A percentile compares a stretch with the other conserved stretches of the same genome.
phyloP scores from a whole-genome alignment of 1,140 invertebrate genomes.

The Lanistes nyassanus region DNA sequence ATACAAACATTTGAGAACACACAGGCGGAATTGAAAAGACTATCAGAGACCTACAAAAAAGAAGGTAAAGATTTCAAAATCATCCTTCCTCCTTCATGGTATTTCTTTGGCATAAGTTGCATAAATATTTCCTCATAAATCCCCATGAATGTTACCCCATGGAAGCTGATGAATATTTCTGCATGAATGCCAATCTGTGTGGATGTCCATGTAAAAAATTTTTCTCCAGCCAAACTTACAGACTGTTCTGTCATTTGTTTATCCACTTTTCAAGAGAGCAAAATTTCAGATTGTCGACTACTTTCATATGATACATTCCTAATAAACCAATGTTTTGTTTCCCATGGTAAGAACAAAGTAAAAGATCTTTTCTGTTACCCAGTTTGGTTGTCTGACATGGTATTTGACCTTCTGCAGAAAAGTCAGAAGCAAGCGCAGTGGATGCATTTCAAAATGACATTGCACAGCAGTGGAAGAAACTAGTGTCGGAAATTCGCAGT shows the following conservation, averaged over 20 bases:
- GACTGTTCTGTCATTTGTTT: too few relatives aligned
- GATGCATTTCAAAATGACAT: slow-evolving; percentile 88
- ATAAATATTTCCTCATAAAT: too few relatives aligned
- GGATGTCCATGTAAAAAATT: too few relatives aligned
- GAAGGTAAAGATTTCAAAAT: slow-evolving; percentile 70
- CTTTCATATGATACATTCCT: too few relatives aligned
- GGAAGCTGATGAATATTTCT: too few relatives aligned
- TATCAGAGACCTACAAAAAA: slow-evolving; percentile 89
- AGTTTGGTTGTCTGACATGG: neutral
- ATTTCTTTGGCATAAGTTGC: too few relatives aligned
- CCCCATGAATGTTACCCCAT: too few relatives aligned
- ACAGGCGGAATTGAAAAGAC: slow-evolving; percentile 89
- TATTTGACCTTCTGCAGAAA: slow-evolving; percentile 68
- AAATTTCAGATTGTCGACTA: neutral
- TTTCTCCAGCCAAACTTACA: too few relatives aligned
- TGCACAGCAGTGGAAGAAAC: slow-evolving; percentile 86
- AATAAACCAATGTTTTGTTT: too few relatives aligned
- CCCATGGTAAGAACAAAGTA: too few relatives aligned
- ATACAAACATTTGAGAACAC: slow-evolving; percentile 95
- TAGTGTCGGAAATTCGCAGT: slow-evolving; percentile 89
- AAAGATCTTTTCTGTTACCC: neutral
- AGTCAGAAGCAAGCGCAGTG: slow-evolving; percentile 80
- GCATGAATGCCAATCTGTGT: too few relatives aligned
- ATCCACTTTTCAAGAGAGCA: neutral
- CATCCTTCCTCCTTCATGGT: too few relatives aligned